Evolutionary conservation across 2,888 invertebrate species (phyloP).

Genomic region (Pterostichus madidus): DNA sequence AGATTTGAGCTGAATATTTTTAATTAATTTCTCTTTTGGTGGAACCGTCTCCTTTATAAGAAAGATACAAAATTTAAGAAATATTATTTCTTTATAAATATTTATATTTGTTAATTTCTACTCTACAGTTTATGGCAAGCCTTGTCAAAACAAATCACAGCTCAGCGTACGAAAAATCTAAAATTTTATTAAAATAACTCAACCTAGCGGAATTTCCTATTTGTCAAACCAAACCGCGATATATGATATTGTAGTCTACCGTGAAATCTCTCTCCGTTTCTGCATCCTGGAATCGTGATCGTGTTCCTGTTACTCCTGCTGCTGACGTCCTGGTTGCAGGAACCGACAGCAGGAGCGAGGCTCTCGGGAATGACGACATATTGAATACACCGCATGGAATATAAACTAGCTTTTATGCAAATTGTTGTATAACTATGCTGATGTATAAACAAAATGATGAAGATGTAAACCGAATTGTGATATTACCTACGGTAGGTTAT

Average conservation of each 20-base stretch:
- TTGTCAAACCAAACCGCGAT: slow-evolving; percentile 9
- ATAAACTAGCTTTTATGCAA: slow-evolving; percentile 69
- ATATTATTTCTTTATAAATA: too few species aligned
- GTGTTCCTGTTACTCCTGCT: slow-evolving; percentile 5
- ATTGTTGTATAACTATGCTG: slow-evolving; percentile 63
- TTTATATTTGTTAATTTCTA: too few species aligned
- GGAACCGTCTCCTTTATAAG: too few species aligned
- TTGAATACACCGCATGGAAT: slow-evolving; percentile 69
- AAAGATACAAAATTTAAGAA: too few species aligned
- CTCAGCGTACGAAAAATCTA: too few species aligned
- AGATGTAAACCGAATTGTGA: slow-evolving; percentile 24
- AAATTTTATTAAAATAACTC: slow-evolving; percentile 5
- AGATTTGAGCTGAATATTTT: too few species aligned
- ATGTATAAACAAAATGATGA: slow-evolving; percentile 61
- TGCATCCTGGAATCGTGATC: slow-evolving; percentile 17
- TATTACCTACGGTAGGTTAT: background rate
- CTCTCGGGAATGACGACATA: slow-evolving; percentile 66
- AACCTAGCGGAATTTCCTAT: slow-evolving; percentile 25
- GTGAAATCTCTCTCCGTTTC: slow-evolving; percentile 20
- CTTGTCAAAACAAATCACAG: too few species aligned
- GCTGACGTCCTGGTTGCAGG: slow-evolving; percentile 20
- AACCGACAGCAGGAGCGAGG: slow-evolving; percentile 63
- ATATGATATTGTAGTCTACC: slow-evolving; percentile 6
- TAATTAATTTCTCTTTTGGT: too few species aligned
- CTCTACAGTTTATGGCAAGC: too few species aligned